Evolutionary conservation across 1,140 invertebrate genomes (phyloP), one percentile per base, ranked within the genome.

Genomic region (Galleria mellonella): DNA sequence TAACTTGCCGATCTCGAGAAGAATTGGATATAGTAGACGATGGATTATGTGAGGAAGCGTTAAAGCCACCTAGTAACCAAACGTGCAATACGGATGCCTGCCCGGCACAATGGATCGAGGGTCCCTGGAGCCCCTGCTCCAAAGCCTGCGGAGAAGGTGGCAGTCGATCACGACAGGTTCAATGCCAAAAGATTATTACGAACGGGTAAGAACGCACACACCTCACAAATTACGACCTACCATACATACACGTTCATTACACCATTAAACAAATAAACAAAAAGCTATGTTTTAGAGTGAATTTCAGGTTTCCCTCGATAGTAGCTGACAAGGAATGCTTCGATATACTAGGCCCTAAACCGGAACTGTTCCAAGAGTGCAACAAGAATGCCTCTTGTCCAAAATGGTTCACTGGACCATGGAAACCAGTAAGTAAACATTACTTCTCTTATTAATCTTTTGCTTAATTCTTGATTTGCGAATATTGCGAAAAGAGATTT

Each of bases 111-210:
- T 98, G 96, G 96, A 86, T 91, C 27, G 89, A 90, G 23, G 90
- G 92, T 13, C 90, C 92, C 0, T 98, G 97, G 97, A 88, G 90
- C 8, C 82, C 89, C n/a, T 98, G 97, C 71, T 94, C 91, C 13
- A 91, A 91, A 51, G 89, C 90, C 4, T 97, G 96, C 67, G 96
- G 95, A 2, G 86, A 90, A 2, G 93, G 91, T 48, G 94, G 91
- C 52, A 89, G 87, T 32, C 91, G 92, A 61, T 90, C 87, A 3
- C 81, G 93, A 50, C 86, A 91, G 55, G 91, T 97, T 1, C 91
- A 89, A 69, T 98, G 96, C 77, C 91, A 94, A 65, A 92, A 94
- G 78, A 87, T 92, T 40, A 89, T 93, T 13, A 79, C 90, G 7
- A 87, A 86, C 65, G 78, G 92, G 88, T 89, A 73, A 76, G 62